phyloP scores from a whole-genome alignment of 2,888 invertebrate genomes.

The Patella pellucida region DNA sequence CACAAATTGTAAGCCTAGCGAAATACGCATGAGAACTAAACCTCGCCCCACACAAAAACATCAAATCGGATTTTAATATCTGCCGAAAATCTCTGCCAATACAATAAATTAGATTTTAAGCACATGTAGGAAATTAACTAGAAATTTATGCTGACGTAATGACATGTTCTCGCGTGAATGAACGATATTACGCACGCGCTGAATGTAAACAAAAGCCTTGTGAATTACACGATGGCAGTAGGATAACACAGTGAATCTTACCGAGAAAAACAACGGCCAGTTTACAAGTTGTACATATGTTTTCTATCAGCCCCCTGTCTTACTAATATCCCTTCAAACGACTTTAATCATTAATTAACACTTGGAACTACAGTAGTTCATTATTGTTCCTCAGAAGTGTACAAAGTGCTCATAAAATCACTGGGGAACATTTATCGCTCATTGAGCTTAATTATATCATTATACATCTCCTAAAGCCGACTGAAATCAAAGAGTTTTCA shows the following conservation, averaged over 20 bases:
- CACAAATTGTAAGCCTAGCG: no score
- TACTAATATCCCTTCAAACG: not conserved
- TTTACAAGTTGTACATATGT: not conserved
- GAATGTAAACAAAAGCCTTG: conserved; percentile 4
- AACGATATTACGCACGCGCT: conserved; percentile 2
- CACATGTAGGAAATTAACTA: no score
- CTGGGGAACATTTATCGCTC: conserved; percentile 2
- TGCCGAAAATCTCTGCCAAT: no score
- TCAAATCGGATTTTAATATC: no score
- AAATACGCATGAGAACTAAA: no score
- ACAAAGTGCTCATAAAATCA: not conserved
- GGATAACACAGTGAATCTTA: no score
- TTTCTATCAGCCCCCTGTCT: not conserved
- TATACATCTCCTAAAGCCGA: not conserved
- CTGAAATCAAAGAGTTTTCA: no score
- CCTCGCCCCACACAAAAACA: no score
- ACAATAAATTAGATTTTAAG: no score
- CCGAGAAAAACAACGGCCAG: no score
- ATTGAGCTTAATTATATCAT: conserved; percentile 1
- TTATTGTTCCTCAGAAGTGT: conserved; percentile 3
- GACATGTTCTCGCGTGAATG: conserved; percentile 1
- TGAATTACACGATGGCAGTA: no score
- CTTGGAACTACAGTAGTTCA: not conserved
- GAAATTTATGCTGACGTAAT: not conserved
- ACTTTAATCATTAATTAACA: not conserved